Base-by-base conservation (phyloP, 2,888 invertebrate genomes). In the Sarcophaga rosellei region DNA sequence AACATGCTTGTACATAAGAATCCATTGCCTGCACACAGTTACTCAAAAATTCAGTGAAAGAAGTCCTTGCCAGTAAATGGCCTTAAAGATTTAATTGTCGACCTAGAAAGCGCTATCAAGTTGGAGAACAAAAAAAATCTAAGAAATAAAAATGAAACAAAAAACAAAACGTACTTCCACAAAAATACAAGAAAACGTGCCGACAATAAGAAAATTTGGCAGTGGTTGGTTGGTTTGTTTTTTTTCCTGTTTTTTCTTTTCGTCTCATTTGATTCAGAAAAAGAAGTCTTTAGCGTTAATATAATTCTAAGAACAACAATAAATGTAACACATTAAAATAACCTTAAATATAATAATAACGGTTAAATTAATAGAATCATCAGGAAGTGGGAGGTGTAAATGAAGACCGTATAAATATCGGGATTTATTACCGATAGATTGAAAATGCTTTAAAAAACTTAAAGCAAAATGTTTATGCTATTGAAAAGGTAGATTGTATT, bases 371-470 rank as follows among this genome's bases (percentile, higher is more conserved):
- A 61, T 75, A 79, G 45, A 61, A 73, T 57, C 62, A 25, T 3
- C 62, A 75, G 57, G 20, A 8, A 5, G 17, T 57, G 44, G 63
- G n/a, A 25, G 21, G 25, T 61, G 15, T 65, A 61, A 21, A 35
- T 15, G 53, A 57, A 65, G 17, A 53, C 17, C 8, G 53, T 17
- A n/a, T 35, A 47, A 25, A 68, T 25, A 59, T 66, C 57, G 74
- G 84, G 88, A 90, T 90, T 90, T 90, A 89, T 90, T 89, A 87
- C 86, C 78, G 89, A 86, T 88, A 87, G 89, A 89, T 89, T 89
- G 84, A 90, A 90, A 89, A 59, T 61, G 59, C 53, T 69, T 69
- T 23, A 69, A 53, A 23, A 70, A 70, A 70, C 23, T 70, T 70
- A 53, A 23, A 12, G 4, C 21, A 23, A 57, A 53, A 57, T n/a